phyloP scores from a whole-genome alignment of 1,140 invertebrate species.

The Papilio polyxenes region DNA sequence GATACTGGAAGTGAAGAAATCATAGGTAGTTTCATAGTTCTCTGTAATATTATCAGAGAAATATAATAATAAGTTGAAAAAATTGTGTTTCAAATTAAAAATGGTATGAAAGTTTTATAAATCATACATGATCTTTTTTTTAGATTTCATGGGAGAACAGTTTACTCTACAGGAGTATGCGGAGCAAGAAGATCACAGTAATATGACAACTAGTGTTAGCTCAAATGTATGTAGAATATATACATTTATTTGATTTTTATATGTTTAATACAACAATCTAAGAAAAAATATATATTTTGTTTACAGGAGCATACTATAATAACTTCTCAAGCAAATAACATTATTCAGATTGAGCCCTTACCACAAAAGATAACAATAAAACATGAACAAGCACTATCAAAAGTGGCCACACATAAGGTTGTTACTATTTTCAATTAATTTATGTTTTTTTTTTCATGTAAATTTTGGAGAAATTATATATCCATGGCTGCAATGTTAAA shows the following conservation, averaged over 20 bases:
- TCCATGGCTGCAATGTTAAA: no score
- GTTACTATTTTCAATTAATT: not conserved
- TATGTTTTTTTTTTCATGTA: not conserved
- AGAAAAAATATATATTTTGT: slow-evolving; percentile 32
- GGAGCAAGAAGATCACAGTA: slow-evolving; percentile 59
- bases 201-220: slow-evolving; percentile 53
- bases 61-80: not conserved
- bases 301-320: slow-evolving; percentile 56
- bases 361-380: slow-evolving; percentile 47
- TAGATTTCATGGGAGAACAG: slow-evolving; percentile 71
- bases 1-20: slow-evolving; percentile 71
- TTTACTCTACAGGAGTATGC: slow-evolving; percentile 68
- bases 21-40: slow-evolving; percentile 56
- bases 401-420: slow-evolving; percentile 66
- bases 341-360: slow-evolving; percentile 63
- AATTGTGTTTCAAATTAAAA: not conserved
- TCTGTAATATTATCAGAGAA: not conserved
- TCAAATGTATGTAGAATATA: slow-evolving; percentile 57
- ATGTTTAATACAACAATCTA: slow-evolving; percentile 18
- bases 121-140: not conserved
- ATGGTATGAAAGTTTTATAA: not conserved
- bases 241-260: slow-evolving; percentile 15
- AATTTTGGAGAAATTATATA: no score
- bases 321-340: slow-evolving; percentile 56
- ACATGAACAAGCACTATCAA: slow-evolving; percentile 50